These are phyloP conservation scores for Exaiptasia diaphana DNA, from an alignment of 64 coral and sea anemone species.

Conservation along the genomic window DNA sequence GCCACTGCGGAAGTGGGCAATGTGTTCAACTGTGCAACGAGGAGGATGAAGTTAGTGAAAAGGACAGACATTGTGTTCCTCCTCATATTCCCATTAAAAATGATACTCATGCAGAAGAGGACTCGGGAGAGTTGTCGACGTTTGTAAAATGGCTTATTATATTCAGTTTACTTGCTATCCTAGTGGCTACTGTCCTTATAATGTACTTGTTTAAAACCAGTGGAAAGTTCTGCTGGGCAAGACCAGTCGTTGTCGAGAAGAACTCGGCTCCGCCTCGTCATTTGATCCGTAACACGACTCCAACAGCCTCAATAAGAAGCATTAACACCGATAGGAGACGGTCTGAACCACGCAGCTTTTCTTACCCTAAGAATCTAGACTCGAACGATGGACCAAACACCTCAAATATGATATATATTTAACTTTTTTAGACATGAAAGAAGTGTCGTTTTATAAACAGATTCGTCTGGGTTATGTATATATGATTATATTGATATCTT, in stretches of 20 bases:
- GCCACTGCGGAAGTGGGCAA: slow-evolving; percentile 67
- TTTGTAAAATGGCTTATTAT: slow-evolving; percentile 85
- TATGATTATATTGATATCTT: no score
- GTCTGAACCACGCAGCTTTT: no score
- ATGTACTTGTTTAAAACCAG: slow-evolving; percentile 82
- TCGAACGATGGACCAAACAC: no score
- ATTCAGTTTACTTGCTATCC: slow-evolving; percentile 68
- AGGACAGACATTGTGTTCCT: slow-evolving; percentile 45
- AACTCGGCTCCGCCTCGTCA: no score
- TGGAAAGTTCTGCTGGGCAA: slow-evolving; percentile 66
- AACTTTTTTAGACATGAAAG: no score
- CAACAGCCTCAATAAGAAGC: no score
- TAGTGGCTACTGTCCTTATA: slow-evolving; percentile 60
- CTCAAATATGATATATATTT: no score
- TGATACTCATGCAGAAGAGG: background rate
- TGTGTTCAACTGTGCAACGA: slow-evolving; percentile 57
- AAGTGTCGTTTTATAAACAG: no score
- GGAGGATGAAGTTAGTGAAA: slow-evolving; percentile 47
- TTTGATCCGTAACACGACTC: no score
- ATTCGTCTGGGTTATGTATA: no score
- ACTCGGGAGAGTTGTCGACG: slow-evolving; percentile 36
- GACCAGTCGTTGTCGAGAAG: background rate
- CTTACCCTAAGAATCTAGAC: no score
- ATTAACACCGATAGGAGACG: no score
- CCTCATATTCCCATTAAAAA: background rate